Evolutionary conservation across 2,113 vertebrate genomes (phyloP), one percentile per base, ranked within the genome.

Genomic region (Poeciliopsis prolifica): DNA sequence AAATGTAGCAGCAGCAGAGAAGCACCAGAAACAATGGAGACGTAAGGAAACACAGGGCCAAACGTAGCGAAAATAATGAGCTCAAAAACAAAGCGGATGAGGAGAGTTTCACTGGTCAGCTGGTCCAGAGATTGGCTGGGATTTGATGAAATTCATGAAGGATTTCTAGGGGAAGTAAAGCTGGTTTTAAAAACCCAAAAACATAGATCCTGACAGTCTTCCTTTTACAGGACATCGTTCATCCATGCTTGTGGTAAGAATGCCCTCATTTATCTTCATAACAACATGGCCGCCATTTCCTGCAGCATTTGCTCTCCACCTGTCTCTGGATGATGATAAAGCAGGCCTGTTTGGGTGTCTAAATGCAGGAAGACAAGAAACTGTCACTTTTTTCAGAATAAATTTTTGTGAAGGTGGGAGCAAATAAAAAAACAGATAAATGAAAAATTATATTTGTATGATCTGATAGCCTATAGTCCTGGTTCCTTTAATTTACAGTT

Each of bases 191-290:
- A 42, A 22, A 9, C 2, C 17, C 9, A 58, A n/a, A 58, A 22
- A n/a, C 19, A 58, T 58, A 2, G 8, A 10, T n/a, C 22, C 51
- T 58, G 51, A 9, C 51, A 24, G 51, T n/a, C 8, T 58, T 54
- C 15, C 19, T 17, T 61, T 69, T 79, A 37, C 26, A 81, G 64
- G 9, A 19, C 17, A 78, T 68, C 75, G 24, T 29, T 72, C 68
- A 67, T 44, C 29, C 51, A 70, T 69, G n/a, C 29, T 70, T 70
- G 65, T 64, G 62, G 29, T 60, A 79, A 75, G 19, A 65, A 60
- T 64, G 28, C 13, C 10, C 40, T 73, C 78, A 73, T 86, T 85
- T 68, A 61, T 90, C 85, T 90, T 89, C 74, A 88, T 90, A 84
- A 74, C 51, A 81, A 78, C 64, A 72, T 60, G 83, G 84, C 75